Percentiles rank a stretch among this genome's conserved stretches.
Evolutionary conservation across 2,113 vertebrate species (phyloP).

Genomic region (Pseudorasbora parva): DNA sequence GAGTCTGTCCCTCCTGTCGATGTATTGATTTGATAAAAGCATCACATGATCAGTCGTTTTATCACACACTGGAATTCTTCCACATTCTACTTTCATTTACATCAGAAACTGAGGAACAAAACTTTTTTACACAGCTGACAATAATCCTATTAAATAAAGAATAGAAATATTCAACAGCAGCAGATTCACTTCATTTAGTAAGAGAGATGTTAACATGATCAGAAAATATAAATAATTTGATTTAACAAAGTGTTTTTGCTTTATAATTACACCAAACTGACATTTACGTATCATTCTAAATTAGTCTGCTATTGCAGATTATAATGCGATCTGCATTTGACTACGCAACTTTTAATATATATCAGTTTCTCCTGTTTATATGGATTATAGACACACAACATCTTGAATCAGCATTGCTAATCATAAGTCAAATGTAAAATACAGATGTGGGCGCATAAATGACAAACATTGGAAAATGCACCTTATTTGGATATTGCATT

Average conservation of each 20-base stretch:
- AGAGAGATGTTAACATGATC: neutral
- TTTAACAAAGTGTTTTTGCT: neutral
- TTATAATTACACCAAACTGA: neutral
- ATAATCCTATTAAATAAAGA: neutral
- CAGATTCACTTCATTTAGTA: neutral
- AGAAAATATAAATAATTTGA: neutral
- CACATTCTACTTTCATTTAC: conserved; percentile 8
- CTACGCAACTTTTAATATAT: neutral
- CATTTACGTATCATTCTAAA: neutral
- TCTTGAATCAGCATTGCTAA: neutral
- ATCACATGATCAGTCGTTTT: neutral
- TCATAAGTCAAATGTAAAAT: neutral
- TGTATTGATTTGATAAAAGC: neutral
- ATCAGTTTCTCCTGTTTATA: neutral
- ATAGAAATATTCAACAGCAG: neutral
- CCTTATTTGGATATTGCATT: neutral
- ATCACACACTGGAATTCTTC: conserved; percentile 8
- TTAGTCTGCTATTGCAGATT: neutral
- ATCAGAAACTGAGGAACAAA: conserved; percentile 3
- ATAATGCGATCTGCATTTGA: neutral
- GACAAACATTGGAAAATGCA: neutral
- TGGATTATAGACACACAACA: neutral
- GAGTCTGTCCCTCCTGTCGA: neutral
- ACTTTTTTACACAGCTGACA: neutral
- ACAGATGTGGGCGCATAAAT: neutral